Base-by-base conservation (phyloP, 1,140 invertebrate genomes). In the Dolichoris vasculosae region DNA sequence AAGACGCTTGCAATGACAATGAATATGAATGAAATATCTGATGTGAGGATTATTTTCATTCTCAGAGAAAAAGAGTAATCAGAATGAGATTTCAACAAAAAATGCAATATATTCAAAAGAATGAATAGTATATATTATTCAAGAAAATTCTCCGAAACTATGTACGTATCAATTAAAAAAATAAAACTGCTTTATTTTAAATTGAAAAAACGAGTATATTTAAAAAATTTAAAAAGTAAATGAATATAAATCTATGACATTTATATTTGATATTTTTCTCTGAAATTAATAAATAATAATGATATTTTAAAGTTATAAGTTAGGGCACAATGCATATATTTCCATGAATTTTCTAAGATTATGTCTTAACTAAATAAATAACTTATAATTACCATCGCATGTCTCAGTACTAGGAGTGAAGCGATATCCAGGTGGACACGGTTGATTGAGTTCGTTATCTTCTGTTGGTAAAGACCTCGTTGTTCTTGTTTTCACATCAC, bases 311-410 rank as follows among this genome's bases (percentile, higher is more conserved):
- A 13, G 20, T 7, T 71, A n/a, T 40, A 38, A 4, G 15, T 6
- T 23, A 17, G 43, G n/a, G 15, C 17, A 17, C 9, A 40, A 40
- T 40, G 23, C 17, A 40, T 40, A 71, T 71, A 4, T 73, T n/a
- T 73, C 26, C 23, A 17, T 71, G 35, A 35, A 69, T 40, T 7
- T 71, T 71, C 7, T 40, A 71, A 26, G 26, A 43, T 26, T 71
- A 23, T 23, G 38, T 20, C 13, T 64, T 43, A n/a, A 67, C 30
- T 81, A 76, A 43, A 64, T 71, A 38, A 43, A 35, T 13, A 83
- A 35, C 48, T n/a, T 46, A 0, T 64, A 86, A 93, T 91, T 93
- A 97, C 96, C 96, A 90, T 97, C 95, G 89, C 96, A 97, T 86
- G 94, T 94, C 86, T 95, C 91, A 83, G 94, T 94, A 7, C 91